Base-by-base conservation (phyloP, 2,797 vertebrate species). In the Podarcis lilfordi region DNA sequence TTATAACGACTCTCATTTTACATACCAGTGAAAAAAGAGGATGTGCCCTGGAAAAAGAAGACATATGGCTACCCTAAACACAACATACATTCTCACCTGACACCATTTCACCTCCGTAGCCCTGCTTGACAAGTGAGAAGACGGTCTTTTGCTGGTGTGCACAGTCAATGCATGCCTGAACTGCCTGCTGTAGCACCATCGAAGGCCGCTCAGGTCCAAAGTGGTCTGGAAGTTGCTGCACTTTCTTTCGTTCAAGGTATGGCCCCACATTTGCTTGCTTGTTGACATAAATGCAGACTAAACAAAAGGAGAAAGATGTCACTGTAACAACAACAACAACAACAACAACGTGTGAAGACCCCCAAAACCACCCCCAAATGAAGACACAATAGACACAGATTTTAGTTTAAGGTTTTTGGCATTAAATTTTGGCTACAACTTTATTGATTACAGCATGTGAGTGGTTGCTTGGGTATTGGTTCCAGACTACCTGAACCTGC, bases 221-320 rank as follows among this genome's bases (percentile, higher is more conserved):
- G 94, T 98, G 98, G 87, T 98, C 98, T 0, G 98, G 98, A 29
- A 99, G 98, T 95, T 98, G 98, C 96, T 98, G 98, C 92, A 99
- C 98, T 95, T 98, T 99, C 94, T 98, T 98, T 91, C 98, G 96
- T 96, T 99, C 98, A 69, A 99, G 97, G 96, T 99, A 99, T 0
- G 98, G 98, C 79, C 99, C 99, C 0, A 97, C 97, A 79, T 98
- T 98, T 2, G 97, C 98, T 93, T 98, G 98, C 75, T 99, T 99
- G 96, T 99, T 99, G 97, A 99, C 97, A 64, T 99, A 99, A 96
- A 99, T 98, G 94, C 98, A 99, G 88, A 99, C 99, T 99, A 96
- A 89, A 37, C 59, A 95, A 40, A 93, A 92, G 95, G 92, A 68
- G 27, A 75, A 81, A 77, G 21, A 3, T 23, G 9, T 45, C 10